phyloP scores from a whole-genome alignment of 2,113 vertebrate genomes.

The Scalopus aquaticus region DNA sequence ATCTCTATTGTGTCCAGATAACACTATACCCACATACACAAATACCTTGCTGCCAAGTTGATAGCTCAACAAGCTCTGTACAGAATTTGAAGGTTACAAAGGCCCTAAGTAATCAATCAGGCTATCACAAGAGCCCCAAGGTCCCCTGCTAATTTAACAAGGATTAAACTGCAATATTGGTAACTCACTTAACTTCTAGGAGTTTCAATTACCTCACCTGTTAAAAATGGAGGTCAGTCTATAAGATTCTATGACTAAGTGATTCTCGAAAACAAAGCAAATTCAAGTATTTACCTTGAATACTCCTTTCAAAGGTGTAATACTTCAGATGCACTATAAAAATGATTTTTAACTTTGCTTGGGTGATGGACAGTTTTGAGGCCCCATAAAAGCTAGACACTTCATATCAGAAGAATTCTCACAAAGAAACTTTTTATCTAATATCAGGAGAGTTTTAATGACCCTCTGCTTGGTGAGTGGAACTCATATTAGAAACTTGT shows the following conservation, averaged over 20 bases:
- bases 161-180: not conserved
- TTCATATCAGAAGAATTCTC: slow-evolving; percentile 40
- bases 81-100: not conserved
- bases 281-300: slow-evolving; percentile 29
- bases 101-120: slow-evolving; percentile 48
- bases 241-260: not conserved
- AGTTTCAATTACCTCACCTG: not conserved
- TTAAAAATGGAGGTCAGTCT: not conserved
- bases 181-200: not conserved
- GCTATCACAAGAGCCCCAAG: not conserved
- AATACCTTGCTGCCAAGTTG: not conserved
- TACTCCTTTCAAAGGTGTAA: not conserved
- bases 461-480: not conserved
- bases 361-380: slow-evolving; percentile 1
- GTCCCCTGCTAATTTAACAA: not conserved
- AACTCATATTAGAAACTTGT: slow-evolving; percentile 18
- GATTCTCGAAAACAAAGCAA: slow-evolving; percentile 42
- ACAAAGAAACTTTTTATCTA: not conserved
- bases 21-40: slow-evolving; percentile 37
- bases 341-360: slow-evolving; percentile 35
- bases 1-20: not conserved
- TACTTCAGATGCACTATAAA: not conserved
- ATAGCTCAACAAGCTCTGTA: not conserved
- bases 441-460: not conserved
- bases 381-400: not conserved